Conservation (phyloP, 2,113 vertebrate genomes). For the Hemibagrus wyckioides region DNA sequence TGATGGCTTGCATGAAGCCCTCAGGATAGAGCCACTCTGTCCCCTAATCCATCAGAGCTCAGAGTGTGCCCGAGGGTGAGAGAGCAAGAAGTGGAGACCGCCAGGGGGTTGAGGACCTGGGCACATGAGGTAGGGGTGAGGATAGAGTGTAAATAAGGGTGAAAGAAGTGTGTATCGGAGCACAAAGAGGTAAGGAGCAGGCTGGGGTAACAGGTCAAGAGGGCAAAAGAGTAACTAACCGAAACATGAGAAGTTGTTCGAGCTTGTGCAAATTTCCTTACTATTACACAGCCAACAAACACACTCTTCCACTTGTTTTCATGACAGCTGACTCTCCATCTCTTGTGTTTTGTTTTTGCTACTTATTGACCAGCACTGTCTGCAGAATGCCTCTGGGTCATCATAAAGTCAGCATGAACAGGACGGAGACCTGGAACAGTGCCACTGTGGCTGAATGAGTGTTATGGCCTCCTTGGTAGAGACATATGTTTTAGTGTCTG, state of each 20-base stretch:
- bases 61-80: constrained; percentile 27
- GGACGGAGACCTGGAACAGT: constrained; percentile 50
- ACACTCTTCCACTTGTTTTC: background rate
- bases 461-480: constrained; percentile 65
- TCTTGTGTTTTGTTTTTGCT: constrained; percentile 12
- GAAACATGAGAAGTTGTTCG: background rate
- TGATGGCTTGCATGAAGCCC: constrained; percentile 37
- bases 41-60: constrained; percentile 52
- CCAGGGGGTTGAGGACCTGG: constrained; percentile 8
- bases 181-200: constrained; percentile 25
- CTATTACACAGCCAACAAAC: background rate
- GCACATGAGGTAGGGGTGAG: constrained; percentile 13
- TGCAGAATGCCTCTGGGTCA: constrained; percentile 65
- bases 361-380: constrained; percentile 43
- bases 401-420: constrained; percentile 66
- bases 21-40: constrained; percentile 44
- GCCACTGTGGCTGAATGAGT: constrained; percentile 63
- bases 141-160: constrained; percentile 12
- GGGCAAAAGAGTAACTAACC: background rate
- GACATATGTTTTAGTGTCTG: constrained; percentile 82
- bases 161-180: constrained; percentile 12
- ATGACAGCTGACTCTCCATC: background rate
- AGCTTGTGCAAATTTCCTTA: background rate
- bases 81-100: constrained; percentile 25
- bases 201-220: background rate